Evolutionary conservation across 2,888 invertebrate genomes (phyloP), one percentile per base, ranked within the genome.

Genomic region (Hemithea aestivaria): DNA sequence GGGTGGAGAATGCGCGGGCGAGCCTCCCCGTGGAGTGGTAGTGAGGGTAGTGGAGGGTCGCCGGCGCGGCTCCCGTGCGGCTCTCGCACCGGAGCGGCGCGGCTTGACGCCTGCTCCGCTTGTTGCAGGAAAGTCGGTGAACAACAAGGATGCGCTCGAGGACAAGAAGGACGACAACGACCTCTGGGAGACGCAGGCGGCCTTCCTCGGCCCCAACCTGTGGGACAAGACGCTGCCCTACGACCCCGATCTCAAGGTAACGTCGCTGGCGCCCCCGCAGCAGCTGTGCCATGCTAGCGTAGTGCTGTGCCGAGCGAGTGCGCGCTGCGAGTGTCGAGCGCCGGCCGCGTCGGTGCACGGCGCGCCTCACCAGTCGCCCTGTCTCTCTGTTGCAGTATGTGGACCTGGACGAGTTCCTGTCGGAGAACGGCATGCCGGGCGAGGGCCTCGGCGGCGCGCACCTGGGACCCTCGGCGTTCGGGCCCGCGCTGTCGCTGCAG

Each of bases 231-330:
- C 96, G 62, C 89, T 94, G 72, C 93, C 94, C 66, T 96, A 96
- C 80, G 96, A 96, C 88, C 94, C 95, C 79, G 96, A 97, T 91
- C 95, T 97, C 90, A 97, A 97, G 93, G 96, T 96, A 92, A n/a
- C 53, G 53, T 47, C 55, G 64, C 68, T 63, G 34, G 21, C 32
- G 53, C 23, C 50, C 58, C 32, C 53, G n/a, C n/a, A n/a, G n/a
- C n/a, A n/a, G n/a, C n/a, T n/a, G n/a, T n/a, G n/a, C 24, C 20
- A 12, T 2, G 9, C 58, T 45, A 28, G 45, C 41, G 35, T 32
- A 33, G 40, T 28, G 39, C 10, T 35, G 33, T 27, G 31, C 38
- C 16, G 6, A 21, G 43, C 43, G 43, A 43, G 35, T 23, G n/a
- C 6, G 16, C 33, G 10, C n/a, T 33, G 33, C 33, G 33, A 33